Evolutionary conservation across 1,140 invertebrate species (phyloP), one percentile per base, ranked within the genome.

Genomic region (Drosophila lacteicornis): DNA sequence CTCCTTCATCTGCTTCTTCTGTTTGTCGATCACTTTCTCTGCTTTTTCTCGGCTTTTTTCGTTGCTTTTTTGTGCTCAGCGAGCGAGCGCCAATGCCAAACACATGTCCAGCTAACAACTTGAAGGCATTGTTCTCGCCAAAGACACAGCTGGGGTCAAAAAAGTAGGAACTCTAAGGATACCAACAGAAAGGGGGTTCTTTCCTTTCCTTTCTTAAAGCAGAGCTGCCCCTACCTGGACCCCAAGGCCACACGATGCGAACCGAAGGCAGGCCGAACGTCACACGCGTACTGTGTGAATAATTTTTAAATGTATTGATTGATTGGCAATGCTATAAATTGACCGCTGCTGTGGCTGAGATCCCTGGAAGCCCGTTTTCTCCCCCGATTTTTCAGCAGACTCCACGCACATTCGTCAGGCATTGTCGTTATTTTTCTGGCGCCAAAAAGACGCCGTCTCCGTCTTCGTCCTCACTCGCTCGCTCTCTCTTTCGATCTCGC

Each of bases 361-460:
- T 53, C 61, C 40, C 57, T 75, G 40, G 27, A 30, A 43, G 42
- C 60, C 70, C 49, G 30, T 22, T 61, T 62, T 15, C 40, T 13
- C 22, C 22, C 47, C 38, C 25, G 30, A 43, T 45, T 42, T 19
- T 7, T 25, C 19, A 33, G 40, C 56, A 55, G 47, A 43, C 75
- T 56, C 45, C 68, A 73, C 77, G 84, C 79, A 79, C 70, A 91
- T 85, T 85, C 86, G 73, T 85, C 87, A 86, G 82, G 87, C 82
- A 91, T 91, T 91, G 87, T 91, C 79, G 88, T 91, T 91, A 91
- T 88, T 91, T 91, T 91, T 91, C 83, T 91, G 88, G 88, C 88
- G 88, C 88, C 88, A 91, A 88, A 91, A 91, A 88, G 88, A 91
- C 88, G 88, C 85, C 85, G 85, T 86, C 73, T 79, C 60, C 60